phyloP scores from a whole-genome alignment of 2,113 vertebrate species.

The Zosterops japonicus region DNA sequence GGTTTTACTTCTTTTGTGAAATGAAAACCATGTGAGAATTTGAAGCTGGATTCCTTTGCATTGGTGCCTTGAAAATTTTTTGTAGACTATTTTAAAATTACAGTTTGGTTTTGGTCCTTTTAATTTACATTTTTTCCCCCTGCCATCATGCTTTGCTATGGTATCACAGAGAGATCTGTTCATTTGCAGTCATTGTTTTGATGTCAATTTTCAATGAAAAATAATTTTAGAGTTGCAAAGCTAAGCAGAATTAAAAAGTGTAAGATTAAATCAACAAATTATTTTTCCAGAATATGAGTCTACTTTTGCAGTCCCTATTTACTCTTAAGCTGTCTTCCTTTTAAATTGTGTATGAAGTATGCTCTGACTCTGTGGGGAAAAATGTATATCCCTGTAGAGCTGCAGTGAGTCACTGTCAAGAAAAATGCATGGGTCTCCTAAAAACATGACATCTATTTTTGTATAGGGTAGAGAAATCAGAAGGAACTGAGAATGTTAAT shows the following conservation, averaged over 20 bases:
- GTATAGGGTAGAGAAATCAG: background rate
- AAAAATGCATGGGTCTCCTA: background rate
- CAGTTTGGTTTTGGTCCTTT: background rate
- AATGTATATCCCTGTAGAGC: background rate
- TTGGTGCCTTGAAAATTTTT: background rate
- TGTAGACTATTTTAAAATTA: background rate
- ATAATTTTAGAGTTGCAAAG: background rate
- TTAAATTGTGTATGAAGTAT: background rate
- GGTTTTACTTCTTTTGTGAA: background rate
- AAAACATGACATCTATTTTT: background rate
- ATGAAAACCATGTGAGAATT: background rate
- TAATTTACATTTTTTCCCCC: background rate
- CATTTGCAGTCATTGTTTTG: background rate
- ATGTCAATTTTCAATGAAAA: background rate
- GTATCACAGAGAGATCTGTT: background rate
- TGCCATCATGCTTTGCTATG: background rate
- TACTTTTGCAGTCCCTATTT: background rate
- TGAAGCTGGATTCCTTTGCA: background rate
- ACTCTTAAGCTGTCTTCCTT: background rate
- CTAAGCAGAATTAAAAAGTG: background rate
- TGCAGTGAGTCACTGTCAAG: background rate
- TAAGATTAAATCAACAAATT: background rate
- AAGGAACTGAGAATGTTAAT: background rate
- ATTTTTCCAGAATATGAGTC: background rate
- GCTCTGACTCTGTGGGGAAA: background rate